These are phyloP conservation scores for Sphecodes monilicornis DNA, from an alignment of 2,888 invertebrate species.

Conservation along the genomic window DNA sequence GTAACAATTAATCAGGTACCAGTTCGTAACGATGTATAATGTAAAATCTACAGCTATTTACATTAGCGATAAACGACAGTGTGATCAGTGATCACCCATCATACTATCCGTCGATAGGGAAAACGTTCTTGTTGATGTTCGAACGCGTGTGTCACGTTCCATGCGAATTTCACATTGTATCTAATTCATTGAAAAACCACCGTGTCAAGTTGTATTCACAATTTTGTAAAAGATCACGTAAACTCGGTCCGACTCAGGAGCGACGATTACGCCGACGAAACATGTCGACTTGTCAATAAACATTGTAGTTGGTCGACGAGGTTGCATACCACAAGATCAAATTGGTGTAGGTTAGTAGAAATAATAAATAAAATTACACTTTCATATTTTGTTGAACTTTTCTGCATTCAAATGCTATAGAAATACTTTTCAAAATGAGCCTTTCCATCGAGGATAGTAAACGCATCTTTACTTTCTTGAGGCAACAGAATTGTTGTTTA, in stretches of 20 bases:
- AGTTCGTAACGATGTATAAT: slow-evolving; percentile 26
- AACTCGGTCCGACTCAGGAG: neutral
- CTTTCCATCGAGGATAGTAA: slow-evolving; percentile 46
- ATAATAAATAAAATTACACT: neutral
- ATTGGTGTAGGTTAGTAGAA: slow-evolving; percentile 14
- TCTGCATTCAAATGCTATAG: neutral
- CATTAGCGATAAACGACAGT: slow-evolving; percentile 37
- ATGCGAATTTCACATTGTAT: slow-evolving; percentile 16
- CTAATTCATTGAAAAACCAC: neutral
- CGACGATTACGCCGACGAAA: neutral
- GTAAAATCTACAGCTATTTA: slow-evolving; percentile 60
- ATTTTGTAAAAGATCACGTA: neutral
- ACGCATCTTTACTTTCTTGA: slow-evolving; percentile 70
- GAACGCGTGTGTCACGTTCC: neutral
- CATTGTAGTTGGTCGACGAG: neutral
- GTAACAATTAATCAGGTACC: slow-evolving; percentile 53
- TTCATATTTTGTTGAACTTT: neutral
- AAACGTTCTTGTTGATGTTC: slow-evolving; percentile 1
- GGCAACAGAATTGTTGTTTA: slow-evolving; percentile 87
- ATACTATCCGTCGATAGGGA: slow-evolving; percentile 18
- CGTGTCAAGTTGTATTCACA: neutral
- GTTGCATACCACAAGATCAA: neutral
- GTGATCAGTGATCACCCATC: slow-evolving; percentile 15
- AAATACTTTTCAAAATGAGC: slow-evolving; percentile 40
- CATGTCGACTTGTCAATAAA: slow-evolving; percentile 12